Base-by-base conservation (phyloP, 2,888 invertebrate genomes). In the Rhaphigaster nebulosa region DNA sequence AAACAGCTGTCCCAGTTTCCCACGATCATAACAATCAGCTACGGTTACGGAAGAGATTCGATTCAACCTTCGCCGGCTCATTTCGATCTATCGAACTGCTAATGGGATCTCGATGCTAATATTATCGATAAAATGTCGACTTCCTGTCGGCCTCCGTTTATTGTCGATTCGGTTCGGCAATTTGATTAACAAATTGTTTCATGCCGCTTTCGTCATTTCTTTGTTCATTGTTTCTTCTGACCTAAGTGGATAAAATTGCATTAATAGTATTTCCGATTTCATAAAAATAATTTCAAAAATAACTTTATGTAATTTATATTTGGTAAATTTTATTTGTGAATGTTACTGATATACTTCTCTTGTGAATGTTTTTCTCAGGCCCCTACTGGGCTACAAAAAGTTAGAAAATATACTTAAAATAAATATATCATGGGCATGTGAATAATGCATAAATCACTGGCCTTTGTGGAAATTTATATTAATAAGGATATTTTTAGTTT, bases 71-170 rank as follows among this genome's bases (percentile, higher is more conserved):
- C 4, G 18, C 60, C n/a, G 0, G 13, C n/a, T n/a, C 60, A 12
- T 60, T 60, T 60, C 60, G 60, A 60, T 60, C 60, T 60, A 60
- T 60, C 60, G 60, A 60, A 60, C n/a, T 60, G n/a, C n/a, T 60
- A n/a, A 60, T 60, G 60, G 60, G 60, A 60, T 60, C n/a, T 60
- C 60, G 60, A 60, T 60, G 60, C n/a, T 60, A 60, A 60, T 60
- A 12, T 12, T 60, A 60, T 60, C 60, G 60, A 60, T 60, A 60
- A 60, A 60, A n/a, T n/a, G 60, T 13, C 10, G 60, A n/a, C 60
- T 60, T 60, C 60, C 65, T 65, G 65, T 15, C 65, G 65, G 29
- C 29, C 65, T 60, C 65, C 29, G 18, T 65, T 34, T 65, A 65
- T 34, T 18, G 29, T 29, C 65, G 65, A 65, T 65, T 65, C 65